A percentile compares a stretch with the other conserved stretches of the same genome.
These are phyloP conservation scores for Aporrectodea caliginosa DNA, from an alignment of 1,140 invertebrate species.

Conservation along the genomic window DNA sequence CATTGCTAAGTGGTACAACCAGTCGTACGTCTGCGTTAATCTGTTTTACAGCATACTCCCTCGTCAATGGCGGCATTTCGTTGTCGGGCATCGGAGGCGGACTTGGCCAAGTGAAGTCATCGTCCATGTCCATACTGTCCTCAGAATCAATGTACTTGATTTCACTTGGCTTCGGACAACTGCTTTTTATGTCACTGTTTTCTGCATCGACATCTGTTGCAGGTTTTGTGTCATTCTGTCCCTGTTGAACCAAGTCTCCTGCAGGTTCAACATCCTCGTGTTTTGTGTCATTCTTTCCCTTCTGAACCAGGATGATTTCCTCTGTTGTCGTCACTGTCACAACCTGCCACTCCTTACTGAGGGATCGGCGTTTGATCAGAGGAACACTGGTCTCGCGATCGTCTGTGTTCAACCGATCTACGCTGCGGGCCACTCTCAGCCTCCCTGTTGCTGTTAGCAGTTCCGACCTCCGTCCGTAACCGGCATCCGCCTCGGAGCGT, in stretches of 20 bases:
- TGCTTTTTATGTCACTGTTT: too few species aligned
- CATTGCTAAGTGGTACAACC: too few species aligned
- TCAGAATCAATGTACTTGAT: background rate
- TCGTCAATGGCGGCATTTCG: background rate
- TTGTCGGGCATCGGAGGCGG: background rate
- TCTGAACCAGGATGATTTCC: background rate
- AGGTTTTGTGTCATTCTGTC: too few species aligned
- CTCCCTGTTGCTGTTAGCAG: too few species aligned
- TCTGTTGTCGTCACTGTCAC: background rate
- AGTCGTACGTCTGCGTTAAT: too few species aligned
- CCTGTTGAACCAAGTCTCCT: too few species aligned
- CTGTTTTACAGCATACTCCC: too few species aligned
- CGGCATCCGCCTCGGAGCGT: background rate
- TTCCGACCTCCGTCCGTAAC: background rate
- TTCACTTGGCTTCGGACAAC: background rate
- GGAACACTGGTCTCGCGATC: too few species aligned
- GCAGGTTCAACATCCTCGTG: too few species aligned
- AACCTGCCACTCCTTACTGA: background rate
- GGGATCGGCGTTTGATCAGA: background rate
- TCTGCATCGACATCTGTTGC: too few species aligned
- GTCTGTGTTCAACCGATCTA: background rate
- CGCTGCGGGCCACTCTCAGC: background rate
- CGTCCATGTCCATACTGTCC: background rate
- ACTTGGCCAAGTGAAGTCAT: background rate
- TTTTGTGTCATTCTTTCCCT: background rate